Conservation (phyloP, 2,888 invertebrate genomes). For the Coenonympha glycerion region DNA sequence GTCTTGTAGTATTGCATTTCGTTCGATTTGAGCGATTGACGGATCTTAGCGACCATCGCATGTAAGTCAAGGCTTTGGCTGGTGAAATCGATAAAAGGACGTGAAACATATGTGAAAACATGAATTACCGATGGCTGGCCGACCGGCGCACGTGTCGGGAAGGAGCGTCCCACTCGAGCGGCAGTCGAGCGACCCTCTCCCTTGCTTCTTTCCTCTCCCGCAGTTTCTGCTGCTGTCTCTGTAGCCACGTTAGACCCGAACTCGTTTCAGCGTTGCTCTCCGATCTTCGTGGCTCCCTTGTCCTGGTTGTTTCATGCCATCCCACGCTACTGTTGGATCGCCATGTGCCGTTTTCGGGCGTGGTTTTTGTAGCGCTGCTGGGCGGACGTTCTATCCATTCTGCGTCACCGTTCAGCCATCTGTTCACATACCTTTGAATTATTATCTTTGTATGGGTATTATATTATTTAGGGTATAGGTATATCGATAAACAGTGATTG, state of each 20-base stretch:
- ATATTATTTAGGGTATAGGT: neutral
- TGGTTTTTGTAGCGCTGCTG: slow-evolving; percentile 47
- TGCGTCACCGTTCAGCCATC: slow-evolving; percentile 65
- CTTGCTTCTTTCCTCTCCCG: slow-evolving; percentile 84
- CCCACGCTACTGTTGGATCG: slow-evolving; percentile 60
- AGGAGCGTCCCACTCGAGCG: slow-evolving; percentile 78
- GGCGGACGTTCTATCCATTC: slow-evolving; percentile 63
- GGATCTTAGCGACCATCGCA: too few relatives aligned
- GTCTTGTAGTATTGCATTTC: too few relatives aligned
- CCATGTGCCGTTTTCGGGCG: slow-evolving; percentile 62
- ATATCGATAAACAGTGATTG: too few relatives aligned
- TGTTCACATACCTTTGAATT: slow-evolving; percentile 29
- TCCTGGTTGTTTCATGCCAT: slow-evolving; percentile 57
- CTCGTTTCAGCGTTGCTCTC: slow-evolving; percentile 55
- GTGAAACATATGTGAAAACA: too few relatives aligned
- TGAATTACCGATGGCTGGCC: slow-evolving; percentile 66
- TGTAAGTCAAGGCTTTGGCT: too few relatives aligned
- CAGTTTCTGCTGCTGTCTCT: slow-evolving; percentile 87
- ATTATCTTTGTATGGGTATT: neutral
- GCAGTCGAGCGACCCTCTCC: slow-evolving; percentile 82
- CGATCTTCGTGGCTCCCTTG: slow-evolving; percentile 59
- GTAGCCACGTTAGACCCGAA: slow-evolving; percentile 84
- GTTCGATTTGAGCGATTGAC: too few relatives aligned
- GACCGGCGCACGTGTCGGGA: slow-evolving; percentile 68
- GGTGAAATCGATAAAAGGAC: neutral